These are phyloP conservation scores for Corticium candelabrum DNA, from an alignment of 37 sponge, comb jelly and placozoan species.

Conservation along the genomic window DNA sequence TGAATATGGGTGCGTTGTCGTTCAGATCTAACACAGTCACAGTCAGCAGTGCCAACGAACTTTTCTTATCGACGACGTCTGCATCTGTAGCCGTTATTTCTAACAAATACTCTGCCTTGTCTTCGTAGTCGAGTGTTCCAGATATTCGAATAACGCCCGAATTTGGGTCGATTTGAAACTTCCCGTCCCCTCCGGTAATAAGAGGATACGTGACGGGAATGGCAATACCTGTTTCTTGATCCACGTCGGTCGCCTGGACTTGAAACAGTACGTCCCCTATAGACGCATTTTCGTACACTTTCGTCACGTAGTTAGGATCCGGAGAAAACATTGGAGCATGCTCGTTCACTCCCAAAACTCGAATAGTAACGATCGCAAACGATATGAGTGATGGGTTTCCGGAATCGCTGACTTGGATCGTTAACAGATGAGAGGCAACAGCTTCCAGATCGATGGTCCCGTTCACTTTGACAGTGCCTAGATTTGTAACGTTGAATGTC, in stretches of 20 bases:
- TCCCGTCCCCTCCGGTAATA: background rate
- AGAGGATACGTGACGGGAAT: background rate
- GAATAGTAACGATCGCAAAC: background rate
- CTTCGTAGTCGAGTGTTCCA: background rate
- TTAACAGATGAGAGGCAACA: background rate
- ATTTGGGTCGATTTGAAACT: background rate
- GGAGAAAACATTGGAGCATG: background rate
- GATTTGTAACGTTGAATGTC: background rate
- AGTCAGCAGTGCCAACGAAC: constrained; percentile 8
- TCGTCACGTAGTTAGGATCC: background rate
- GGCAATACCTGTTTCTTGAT: background rate
- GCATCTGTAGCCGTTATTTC: background rate
- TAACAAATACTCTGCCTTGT: background rate
- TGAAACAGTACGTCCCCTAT: background rate
- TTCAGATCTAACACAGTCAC: constrained; percentile 41
- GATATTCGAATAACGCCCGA: background rate
- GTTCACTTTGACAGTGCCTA: background rate
- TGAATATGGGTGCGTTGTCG: constrained; percentile 29
- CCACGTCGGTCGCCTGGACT: background rate
- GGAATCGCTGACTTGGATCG: background rate
- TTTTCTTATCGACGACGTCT: constrained; percentile 25
- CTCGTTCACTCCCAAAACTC: background rate
- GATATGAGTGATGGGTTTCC: background rate
- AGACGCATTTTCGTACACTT: background rate
- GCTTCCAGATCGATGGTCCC: background rate